A percentile compares a stretch with the other conserved stretches of the same genome.
These are phyloP conservation scores for Catostylus mosaicus DNA, from an alignment of 30 jellyfish, hydroid and myxozoan genomes.

Conservation along the genomic window DNA sequence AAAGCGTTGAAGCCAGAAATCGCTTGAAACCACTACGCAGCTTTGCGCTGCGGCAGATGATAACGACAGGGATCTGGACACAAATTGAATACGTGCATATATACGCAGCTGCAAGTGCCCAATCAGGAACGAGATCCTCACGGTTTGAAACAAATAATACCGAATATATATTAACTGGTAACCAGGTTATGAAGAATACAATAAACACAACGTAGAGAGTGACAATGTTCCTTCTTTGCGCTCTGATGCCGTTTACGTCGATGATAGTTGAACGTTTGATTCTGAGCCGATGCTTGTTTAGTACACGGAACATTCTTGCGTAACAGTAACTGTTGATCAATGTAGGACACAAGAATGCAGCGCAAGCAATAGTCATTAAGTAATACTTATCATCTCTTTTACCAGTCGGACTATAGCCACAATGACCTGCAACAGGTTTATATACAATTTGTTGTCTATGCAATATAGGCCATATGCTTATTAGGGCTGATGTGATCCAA, in stretches of 20 bases:
- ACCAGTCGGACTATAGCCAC: slow-evolving; percentile 46
- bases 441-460: slow-evolving; percentile 43
- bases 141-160: slow-evolving; percentile 46
- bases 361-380: slow-evolving; percentile 37
- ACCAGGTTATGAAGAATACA: slow-evolving; percentile 73
- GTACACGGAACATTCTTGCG: slow-evolving; percentile 48
- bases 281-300: slow-evolving; percentile 62
- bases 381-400: slow-evolving; percentile 25
- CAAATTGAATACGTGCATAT: slow-evolving; percentile 70
- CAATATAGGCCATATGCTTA: slow-evolving; percentile 58
- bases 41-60: slow-evolving; percentile 62
- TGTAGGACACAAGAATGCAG: slow-evolving; percentile 66
- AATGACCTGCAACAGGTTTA: slow-evolving; percentile 70
- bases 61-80: slow-evolving; percentile 71
- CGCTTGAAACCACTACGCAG: slow-evolving; percentile 26
- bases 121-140: slow-evolving; percentile 40
- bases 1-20: background rate
- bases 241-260: slow-evolving; percentile 47
- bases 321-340: slow-evolving; percentile 45
- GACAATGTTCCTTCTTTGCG: slow-evolving; percentile 64
- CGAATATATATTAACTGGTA: slow-evolving; percentile 76
- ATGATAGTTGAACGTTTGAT: slow-evolving; percentile 25
- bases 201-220: slow-evolving; percentile 63
- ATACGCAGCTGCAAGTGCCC: slow-evolving; percentile 63
- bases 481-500: slow-evolving; percentile 46